Evolutionary conservation across 2,888 invertebrate genomes (phyloP).

Genomic region (Heteropelma amictum): DNA sequence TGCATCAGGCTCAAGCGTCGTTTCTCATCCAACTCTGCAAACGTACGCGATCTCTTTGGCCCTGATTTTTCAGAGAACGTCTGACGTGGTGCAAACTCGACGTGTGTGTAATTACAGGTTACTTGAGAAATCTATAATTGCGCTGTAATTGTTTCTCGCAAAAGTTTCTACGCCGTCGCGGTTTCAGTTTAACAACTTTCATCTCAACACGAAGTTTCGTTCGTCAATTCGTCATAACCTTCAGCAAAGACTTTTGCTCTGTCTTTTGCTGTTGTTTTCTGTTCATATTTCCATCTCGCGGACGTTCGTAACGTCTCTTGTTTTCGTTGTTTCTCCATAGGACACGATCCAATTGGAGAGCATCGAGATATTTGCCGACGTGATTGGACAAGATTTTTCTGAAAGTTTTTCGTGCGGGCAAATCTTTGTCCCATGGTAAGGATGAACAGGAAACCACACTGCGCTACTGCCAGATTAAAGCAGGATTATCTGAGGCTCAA

Average conservation of each 20-base stretch:
- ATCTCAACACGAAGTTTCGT: neutral
- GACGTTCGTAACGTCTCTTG: neutral
- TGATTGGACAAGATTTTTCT: too few relatives aligned
- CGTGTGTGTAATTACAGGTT: conserved; percentile 40
- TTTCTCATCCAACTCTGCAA: conserved; percentile 9
- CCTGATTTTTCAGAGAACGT: conserved; percentile 25
- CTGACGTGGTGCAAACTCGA: conserved; percentile 48
- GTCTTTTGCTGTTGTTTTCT: neutral
- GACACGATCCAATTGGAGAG: too few relatives aligned
- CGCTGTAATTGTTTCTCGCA: neutral
- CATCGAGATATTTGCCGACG: too few relatives aligned
- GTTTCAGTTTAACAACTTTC: neutral
- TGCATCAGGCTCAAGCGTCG: neutral
- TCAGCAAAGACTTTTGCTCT: too few relatives aligned
- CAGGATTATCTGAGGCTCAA: conserved; percentile 97
- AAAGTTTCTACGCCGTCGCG: neutral
- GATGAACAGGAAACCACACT: conserved; percentile 81
- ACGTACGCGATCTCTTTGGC: neutral
- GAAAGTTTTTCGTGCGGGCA: neutral
- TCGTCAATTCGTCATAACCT: neutral
- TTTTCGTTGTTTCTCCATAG: too few relatives aligned
- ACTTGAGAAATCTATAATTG: conserved; percentile 28
- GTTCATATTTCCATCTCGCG: neutral
- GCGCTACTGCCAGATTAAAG: conserved; percentile 91
- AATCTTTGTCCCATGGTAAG: conserved; percentile 58